phyloP scores from a whole-genome alignment of 1,140 invertebrate species.

The Drosophila bocqueti region DNA sequence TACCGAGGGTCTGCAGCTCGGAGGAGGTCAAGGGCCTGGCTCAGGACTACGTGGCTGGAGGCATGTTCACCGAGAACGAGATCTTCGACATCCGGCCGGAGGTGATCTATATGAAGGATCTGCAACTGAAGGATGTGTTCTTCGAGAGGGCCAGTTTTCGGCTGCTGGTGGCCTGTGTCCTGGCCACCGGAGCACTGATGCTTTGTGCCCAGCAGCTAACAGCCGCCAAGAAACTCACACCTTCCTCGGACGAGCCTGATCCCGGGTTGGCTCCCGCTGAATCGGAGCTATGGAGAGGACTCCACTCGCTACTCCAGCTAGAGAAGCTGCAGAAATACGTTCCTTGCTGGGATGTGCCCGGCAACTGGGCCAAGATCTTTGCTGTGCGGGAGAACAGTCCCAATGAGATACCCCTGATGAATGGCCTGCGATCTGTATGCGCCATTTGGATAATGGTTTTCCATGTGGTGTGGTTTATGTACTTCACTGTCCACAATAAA shows the following conservation, averaged over 20 bases:
- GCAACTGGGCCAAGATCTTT: slow-evolving; percentile 74
- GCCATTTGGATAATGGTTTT: slow-evolving; percentile 84
- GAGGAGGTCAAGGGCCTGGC: slow-evolving; percentile 70
- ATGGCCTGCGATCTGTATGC: slow-evolving; percentile 79
- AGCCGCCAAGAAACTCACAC: slow-evolving; percentile 26
- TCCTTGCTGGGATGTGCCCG: slow-evolving; percentile 77
- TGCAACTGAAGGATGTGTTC: slow-evolving; percentile 71
- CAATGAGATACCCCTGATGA: slow-evolving; percentile 77
- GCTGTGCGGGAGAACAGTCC: slow-evolving; percentile 45
- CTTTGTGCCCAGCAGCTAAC: slow-evolving; percentile 66
- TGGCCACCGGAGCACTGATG: slow-evolving; percentile 65
- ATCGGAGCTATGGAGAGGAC: slow-evolving; percentile 65
- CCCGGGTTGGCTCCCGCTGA: slow-evolving; percentile 57
- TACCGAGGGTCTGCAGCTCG: slow-evolving; percentile 71
- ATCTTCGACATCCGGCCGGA: slow-evolving; percentile 77
- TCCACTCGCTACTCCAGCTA: slow-evolving; percentile 51
- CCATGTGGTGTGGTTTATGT: slow-evolving; percentile 84
- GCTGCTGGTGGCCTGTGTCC: slow-evolving; percentile 57
- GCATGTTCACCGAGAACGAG: slow-evolving; percentile 73
- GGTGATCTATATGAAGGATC: slow-evolving; percentile 81
- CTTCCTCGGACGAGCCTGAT: slow-evolving; percentile 14
- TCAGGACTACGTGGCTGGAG: slow-evolving; percentile 55
- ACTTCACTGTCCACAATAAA: slow-evolving; percentile 82
- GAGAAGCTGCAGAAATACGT: slow-evolving; percentile 53
- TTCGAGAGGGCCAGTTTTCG: slow-evolving; percentile 72